phyloP scores from a whole-genome alignment of 2,888 invertebrate species.

The Nesidiocoris tenuis region DNA sequence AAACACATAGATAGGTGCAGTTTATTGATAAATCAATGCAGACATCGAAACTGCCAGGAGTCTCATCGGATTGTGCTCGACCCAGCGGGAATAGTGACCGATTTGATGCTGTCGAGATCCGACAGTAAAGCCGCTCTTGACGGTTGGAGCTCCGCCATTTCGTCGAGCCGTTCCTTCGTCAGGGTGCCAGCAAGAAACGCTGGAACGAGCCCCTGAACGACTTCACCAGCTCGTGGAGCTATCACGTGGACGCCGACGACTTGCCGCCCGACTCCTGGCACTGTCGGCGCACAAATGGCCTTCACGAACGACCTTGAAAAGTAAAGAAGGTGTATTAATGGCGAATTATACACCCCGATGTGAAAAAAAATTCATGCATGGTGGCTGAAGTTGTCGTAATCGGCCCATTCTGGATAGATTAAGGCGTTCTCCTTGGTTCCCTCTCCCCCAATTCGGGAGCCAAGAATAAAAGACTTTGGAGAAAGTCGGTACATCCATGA shows the following conservation, averaged over 20 bases:
- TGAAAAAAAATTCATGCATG: not conserved
- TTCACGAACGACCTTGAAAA: constrained; percentile 22
- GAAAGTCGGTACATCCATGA: too few relatives aligned
- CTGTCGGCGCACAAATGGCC: constrained; percentile 14
- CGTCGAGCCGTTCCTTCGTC: constrained; percentile 29
- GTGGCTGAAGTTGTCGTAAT: not conserved
- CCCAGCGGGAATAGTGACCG: not conserved
- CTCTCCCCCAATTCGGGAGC: too few relatives aligned
- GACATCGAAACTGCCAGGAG: too few relatives aligned
- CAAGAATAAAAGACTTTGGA: too few relatives aligned
- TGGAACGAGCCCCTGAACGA: constrained; percentile 28
- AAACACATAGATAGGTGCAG: too few relatives aligned
- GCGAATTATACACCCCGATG: not conserved
- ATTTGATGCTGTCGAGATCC: not conserved
- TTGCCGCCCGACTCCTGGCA: constrained; percentile 4
- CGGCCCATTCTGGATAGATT: not conserved
- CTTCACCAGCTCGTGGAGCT: constrained; percentile 28
- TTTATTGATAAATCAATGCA: too few relatives aligned
- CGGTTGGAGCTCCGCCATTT: not conserved
- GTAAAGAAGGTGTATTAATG: not conserved
- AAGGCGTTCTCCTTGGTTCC: too few relatives aligned
- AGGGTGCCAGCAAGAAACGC: not conserved
- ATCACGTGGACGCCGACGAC: constrained; percentile 26
- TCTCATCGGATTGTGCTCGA: not conserved
- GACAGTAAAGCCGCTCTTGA: not conserved